Conservation (phyloP, 2,888 invertebrate species). For the Macrosoma leucophasiata region DNA sequence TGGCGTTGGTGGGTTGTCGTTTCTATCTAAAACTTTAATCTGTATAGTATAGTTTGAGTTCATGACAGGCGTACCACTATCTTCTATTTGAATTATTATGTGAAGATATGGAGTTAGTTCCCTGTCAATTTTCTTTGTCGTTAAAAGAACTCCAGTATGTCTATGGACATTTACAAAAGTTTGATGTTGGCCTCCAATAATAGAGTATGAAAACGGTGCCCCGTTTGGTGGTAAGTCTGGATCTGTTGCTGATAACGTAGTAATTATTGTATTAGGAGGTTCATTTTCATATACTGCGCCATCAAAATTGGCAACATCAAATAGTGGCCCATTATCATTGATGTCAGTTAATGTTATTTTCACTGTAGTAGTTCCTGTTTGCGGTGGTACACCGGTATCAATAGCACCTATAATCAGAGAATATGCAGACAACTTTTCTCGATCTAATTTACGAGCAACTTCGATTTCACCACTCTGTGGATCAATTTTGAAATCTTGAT, state of each 20-base stretch:
- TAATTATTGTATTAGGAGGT: constrained; percentile 86
- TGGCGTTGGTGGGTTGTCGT: constrained; percentile 92
- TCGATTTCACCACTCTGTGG: constrained; percentile 89
- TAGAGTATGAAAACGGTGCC: constrained; percentile 88
- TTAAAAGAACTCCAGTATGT: constrained; percentile 86
- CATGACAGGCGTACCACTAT: constrained; percentile 90
- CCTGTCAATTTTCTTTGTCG: constrained; percentile 87
- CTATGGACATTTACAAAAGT: constrained; percentile 85
- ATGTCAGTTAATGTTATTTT: constrained; percentile 87
- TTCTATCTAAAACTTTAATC: constrained; percentile 88
- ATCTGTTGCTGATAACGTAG: constrained; percentile 91
- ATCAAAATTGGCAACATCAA: constrained; percentile 81
- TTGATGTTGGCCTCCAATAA: constrained; percentile 87
- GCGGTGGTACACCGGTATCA: constrained; percentile 91
- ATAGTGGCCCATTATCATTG: constrained; percentile 95
- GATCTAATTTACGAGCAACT: constrained; percentile 83
- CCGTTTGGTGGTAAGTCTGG: constrained; percentile 93
- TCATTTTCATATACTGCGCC: constrained; percentile 92
- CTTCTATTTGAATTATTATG: constrained; percentile 88
- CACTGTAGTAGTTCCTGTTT: constrained; percentile 92
- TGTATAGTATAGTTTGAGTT: constrained; percentile 85
- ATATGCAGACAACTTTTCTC: constrained; percentile 86
- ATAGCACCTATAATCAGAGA: constrained; percentile 89
- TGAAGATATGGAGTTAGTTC: constrained; percentile 86
- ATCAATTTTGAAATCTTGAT: constrained; percentile 91